Base-by-base conservation (phyloP, 2,797 vertebrate genomes). In the Luscinia megarhynchos region DNA sequence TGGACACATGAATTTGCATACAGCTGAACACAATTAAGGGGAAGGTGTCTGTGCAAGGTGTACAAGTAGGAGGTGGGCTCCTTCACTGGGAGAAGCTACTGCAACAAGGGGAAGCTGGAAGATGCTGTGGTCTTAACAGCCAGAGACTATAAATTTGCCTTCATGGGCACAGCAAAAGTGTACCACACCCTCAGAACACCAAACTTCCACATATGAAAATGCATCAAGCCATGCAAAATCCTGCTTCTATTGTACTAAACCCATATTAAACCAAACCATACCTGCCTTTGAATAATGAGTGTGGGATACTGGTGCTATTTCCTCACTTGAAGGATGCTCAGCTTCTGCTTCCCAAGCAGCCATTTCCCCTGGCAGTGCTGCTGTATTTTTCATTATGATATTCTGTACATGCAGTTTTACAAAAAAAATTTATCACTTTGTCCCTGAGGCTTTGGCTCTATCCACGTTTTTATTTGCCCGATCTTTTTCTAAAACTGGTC, bases 341-440 rank as follows among this genome's bases (percentile, higher is more conserved):
- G 8, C 23, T 34, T 78, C 63, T 82, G 63, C 64, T 88, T 94
- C 57, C 61, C 75, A 77, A 68, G 59, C 67, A 86, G 54, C n/a
- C 45, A 34, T 40, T 41, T 88, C 67, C 83, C 85, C 43, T 76
- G 63, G 76, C 45, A 82, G 34, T 19, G 20, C 89, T 88, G 69
- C 70, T 91, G 57, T 61, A 67, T 84, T 93, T 95, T 91, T 90
- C 80, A 82, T 94, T 91, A 83, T 57, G 67, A 64, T 89, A 81
- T 67, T 53, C 69, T 74, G 59, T 55, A 77, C 77, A 76, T 63
- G 64, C 30, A 54, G 21, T 84, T 88, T 79, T 64, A 90, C 45
- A 67, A 79, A 68, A 93, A 53, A 53, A 88, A 73, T 3, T 5
- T 67, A 76, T 66, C 46, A 27, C 45, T 81, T 73, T 54, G 46